A percentile compares a stretch with the other conserved stretches of the same genome.
These are phyloP conservation scores for Deilephila elpenor DNA, from an alignment of 2,888 invertebrate species.

Conservation along the genomic window DNA sequence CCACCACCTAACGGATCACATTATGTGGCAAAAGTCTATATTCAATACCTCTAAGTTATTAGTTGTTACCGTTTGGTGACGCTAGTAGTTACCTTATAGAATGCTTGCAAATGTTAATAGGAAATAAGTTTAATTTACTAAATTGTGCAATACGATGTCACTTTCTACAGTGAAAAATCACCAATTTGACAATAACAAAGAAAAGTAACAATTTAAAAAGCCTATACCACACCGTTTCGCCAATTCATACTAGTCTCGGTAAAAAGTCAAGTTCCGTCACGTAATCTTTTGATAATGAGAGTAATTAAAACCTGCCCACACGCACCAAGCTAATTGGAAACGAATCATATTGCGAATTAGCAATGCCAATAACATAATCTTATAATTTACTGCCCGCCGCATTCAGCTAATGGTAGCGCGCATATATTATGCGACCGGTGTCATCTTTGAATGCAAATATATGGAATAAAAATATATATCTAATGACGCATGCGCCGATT, in stretches of 20 bases:
- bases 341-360: slow-evolving; percentile 23
- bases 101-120: too few species aligned
- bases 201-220: neutral
- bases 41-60: too few species aligned
- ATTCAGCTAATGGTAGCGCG: neutral
- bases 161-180: neutral
- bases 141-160: neutral
- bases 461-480: neutral
- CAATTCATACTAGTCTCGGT: slow-evolving; percentile 13
- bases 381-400: slow-evolving; percentile 16
- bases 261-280: slow-evolving; percentile 21
- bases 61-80: too few species aligned
- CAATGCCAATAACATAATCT: slow-evolving; percentile 27
- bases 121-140: neutral
- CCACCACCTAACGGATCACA: too few species aligned
- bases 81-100: too few species aligned
- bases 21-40: too few species aligned
- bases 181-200: neutral
- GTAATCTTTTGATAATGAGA: slow-evolving; percentile 29
- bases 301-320: slow-evolving; percentile 29
- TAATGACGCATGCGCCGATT: neutral
- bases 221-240: neutral
- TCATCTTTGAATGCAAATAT: neutral
- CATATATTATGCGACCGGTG: neutral
- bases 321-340: slow-evolving; percentile 18